Evolutionary conservation across 2,888 invertebrate species (phyloP), one percentile per base, ranked within the genome.

Genomic region (Ochropleura leucogaster): DNA sequence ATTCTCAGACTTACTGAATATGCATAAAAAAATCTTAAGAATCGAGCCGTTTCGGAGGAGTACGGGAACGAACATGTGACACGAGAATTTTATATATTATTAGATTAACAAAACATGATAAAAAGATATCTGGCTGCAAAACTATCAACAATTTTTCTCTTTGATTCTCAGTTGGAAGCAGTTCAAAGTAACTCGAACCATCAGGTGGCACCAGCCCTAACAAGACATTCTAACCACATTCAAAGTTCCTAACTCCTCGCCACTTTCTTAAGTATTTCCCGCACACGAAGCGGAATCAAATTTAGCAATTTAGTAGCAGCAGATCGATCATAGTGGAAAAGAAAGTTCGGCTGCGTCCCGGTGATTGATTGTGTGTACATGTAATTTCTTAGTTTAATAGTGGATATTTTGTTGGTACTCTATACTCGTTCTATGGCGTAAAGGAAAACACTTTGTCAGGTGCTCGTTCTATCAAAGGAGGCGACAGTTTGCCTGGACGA

Each of bases 251-350:
- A 57, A 63, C 49, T 53, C 55, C 18, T 46, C 69, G 30, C 47
- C 18, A 60, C 42, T 70, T 68, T 40, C 55, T 57, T 14, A 74
- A 74, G 66, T 72, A 65, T 62, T 80, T 81, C 66, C 72, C 57
- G 40, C 47, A 53, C 69, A 20, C 59, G 57, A 63, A 57, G 51
- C 59, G 46, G 75, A 72, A 84, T 70, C 74, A 72, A 82, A 78
- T 79, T 68, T 77, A 70, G 85, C 79, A 79, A 83, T 79, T 79
- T 83, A 72, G 65, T 83, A 72, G 30, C 20, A 72, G 73, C 5
- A 65, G 76, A 85, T 85, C 86, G 79, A 85, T 85, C 86, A 85
- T 84, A 60, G 77, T 51, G 67, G 74, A 30, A 55, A 85, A 82
- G 79, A 77, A 85, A 84, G 64, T 79, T 82, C 63, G 57, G 65